Base-by-base conservation (phyloP, 2,113 vertebrate species). In the Hystrix cristata region DNA sequence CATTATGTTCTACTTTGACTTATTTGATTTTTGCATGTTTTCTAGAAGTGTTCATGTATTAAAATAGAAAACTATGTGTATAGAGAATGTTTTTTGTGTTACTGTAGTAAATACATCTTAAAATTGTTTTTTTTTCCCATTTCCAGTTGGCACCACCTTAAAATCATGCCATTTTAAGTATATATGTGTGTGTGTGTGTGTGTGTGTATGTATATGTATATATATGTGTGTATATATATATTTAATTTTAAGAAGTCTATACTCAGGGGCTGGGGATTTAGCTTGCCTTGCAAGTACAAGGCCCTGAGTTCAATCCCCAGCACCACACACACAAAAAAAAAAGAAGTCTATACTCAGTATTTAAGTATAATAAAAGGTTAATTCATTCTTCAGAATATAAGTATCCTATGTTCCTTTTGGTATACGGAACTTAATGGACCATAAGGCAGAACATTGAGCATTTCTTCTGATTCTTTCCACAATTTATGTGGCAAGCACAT, bases 121-220 rank as follows among this genome's bases (percentile, higher is more conserved):
- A 85, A 80, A 14, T 55, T 71, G 38, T 51, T 79, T 95, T 48
- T 27, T 59, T 5, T 85, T 74, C 86, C 38, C 74, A 81, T 81
- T 95, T n/a, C 38, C 8, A 53, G 4, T 71, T 95, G 64, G 15
- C 43, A 48, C 64, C 57, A 81, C 80, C 84, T 90, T 90, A 65
- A 93, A 86, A 76, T 86, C 51, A 46, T 81, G 48, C 72, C 60
- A 18, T 83, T 72, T 96, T 51, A 91, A 69, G 57, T 59, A 4
- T 53, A 38, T 27, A 10, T 46, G 65, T 95, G 2, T 38, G 2
- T 38, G 2, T 38, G 38, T 38, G 38, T 38, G 38, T 38, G 38
- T 38, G 2, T 38, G 2, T 38, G 2, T 38, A 38, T 38, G 38
- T 38, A 38, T 38, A 38, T 38, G 38, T 38, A 38, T 38, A 38